phyloP scores from a whole-genome alignment of 2,113 vertebrate genomes.

The Rattus rattus region DNA sequence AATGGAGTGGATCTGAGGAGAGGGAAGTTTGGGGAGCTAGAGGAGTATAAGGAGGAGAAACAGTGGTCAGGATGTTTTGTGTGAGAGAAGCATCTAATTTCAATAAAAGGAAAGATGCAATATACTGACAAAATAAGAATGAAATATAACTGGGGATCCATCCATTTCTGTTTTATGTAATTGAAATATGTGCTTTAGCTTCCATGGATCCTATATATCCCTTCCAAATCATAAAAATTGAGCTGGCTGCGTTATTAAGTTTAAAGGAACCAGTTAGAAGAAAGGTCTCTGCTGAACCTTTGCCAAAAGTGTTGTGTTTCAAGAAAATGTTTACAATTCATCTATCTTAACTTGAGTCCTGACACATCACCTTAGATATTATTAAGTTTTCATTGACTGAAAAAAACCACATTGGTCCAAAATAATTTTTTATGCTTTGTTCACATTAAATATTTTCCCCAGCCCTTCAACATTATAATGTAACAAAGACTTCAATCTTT shows the following conservation, averaged over 20 bases:
- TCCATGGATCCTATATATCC: not conserved
- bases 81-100: not conserved
- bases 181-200: not conserved
- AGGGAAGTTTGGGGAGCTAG: not conserved
- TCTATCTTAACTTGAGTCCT: constrained; percentile 36
- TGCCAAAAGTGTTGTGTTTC: not conserved
- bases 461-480: not conserved
- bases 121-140: not conserved
- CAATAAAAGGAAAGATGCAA: not conserved
- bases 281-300: not conserved
- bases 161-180: not conserved
- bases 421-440: not conserved
- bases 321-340: not conserved
- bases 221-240: constrained; percentile 41
- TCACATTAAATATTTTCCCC: constrained; percentile 14
- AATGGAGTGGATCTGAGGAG: not conserved
- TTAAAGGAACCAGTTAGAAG: constrained; percentile 9
- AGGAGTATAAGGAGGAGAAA: not conserved
- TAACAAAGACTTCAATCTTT: not conserved
- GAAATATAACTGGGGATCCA: constrained; percentile 1
- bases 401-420: constrained; percentile 7
- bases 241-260: not conserved
- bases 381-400: constrained; percentile 38
- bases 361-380: not conserved
- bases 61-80: not conserved